These are phyloP conservation scores for Darevskia mixta DNA, from an alignment of 2,797 vertebrate species.

Conservation along the genomic window DNA sequence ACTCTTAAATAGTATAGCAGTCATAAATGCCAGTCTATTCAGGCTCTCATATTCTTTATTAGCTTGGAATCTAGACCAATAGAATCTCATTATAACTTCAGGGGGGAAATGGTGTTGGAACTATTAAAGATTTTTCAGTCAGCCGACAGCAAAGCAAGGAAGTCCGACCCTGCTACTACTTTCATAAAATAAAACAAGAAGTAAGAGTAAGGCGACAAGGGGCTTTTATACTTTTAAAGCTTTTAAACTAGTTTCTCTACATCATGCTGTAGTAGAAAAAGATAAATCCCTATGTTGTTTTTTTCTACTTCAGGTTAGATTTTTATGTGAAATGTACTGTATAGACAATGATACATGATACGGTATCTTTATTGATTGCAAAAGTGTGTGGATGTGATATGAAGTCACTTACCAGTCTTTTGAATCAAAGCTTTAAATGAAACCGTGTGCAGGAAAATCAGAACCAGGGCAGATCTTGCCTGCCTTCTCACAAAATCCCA, in stretches of 20 bases:
- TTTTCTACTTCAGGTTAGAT: background rate
- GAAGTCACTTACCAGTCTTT: background rate
- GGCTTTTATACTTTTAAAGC: background rate
- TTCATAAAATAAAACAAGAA: background rate
- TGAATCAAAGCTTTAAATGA: background rate
- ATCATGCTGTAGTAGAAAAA: background rate
- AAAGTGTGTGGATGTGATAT: background rate
- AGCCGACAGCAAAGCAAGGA: conserved; percentile 12
- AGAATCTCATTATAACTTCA: background rate
- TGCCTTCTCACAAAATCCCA: background rate
- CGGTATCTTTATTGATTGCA: too few relatives aligned
- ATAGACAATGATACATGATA: too few relatives aligned
- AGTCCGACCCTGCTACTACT: background rate
- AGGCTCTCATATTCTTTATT: background rate
- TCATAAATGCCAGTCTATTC: too few relatives aligned
- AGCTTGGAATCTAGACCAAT: background rate
- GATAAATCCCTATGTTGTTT: background rate
- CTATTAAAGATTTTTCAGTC: conserved; percentile 7
- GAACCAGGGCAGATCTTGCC: background rate
- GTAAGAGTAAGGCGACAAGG: background rate
- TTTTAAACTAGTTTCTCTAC: background rate
- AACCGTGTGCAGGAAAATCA: background rate
- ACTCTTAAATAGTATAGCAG: too few relatives aligned
- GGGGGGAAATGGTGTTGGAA: background rate
- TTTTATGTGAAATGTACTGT: background rate